Evolutionary conservation across 2,797 vertebrate species (phyloP), one percentile per base, ranked within the genome.

Genomic region (Crocidura indochinensis): DNA sequence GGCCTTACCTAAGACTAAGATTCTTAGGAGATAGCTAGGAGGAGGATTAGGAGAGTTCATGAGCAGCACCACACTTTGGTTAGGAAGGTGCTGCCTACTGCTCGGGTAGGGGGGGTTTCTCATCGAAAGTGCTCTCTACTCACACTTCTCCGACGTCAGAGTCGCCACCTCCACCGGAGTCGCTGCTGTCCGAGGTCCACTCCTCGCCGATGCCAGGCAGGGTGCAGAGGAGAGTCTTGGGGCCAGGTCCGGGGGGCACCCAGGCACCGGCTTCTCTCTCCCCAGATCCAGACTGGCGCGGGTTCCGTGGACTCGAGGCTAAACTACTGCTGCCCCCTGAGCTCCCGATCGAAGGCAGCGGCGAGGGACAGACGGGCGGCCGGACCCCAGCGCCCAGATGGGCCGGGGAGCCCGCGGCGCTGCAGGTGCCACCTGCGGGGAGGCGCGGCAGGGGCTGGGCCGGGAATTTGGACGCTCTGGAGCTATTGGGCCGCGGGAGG

Each of bases 141-240:
- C 94, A 96, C 97, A 78, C 88, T 80, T 90, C 85, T 46, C 20
- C 17, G 49, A 75, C 64, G 67, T 96, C 93, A 4, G 90, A 76
- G 64, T 94, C 96, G 53, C 85, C 14, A 10, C 27, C 53, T 3
- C 19, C 64, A 3, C 19, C 64, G 9, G 56, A 20, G 24, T 27
- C 64, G 8, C 64, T 56, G 53, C 38, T 56, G 64, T 91, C 97
- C 0, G 91, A 93, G 38, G 65, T 77, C 87, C 84, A 75, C 84
- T 98, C 98, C 83, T 98, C 98, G 2, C 98, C 97, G 67, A 98
- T 96, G 93, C 87, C 96, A 0, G 98, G 98, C 87, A 97, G 91
- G 19, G 96, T 83, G 89, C 94, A 90, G 91, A 95, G 10, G 44
- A 94, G 95, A 84, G 92, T 62, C 92, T 65, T 92, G 79, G 62